Evolutionary conservation across 1,140 invertebrate genomes (phyloP).

Genomic region (Cherax destructor): DNA sequence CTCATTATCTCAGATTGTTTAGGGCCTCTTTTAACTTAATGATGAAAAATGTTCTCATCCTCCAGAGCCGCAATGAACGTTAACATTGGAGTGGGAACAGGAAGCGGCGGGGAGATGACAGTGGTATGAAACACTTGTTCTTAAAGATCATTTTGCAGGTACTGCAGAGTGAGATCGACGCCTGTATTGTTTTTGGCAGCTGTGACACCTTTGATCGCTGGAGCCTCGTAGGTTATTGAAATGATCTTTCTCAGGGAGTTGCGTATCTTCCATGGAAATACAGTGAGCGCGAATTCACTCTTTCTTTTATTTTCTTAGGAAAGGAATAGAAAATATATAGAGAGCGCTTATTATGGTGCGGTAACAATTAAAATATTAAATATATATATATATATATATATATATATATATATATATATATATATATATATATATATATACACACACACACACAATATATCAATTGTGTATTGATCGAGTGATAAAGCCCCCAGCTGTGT

Average conservation of each 20-base stretch:
- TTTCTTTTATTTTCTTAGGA: background rate
- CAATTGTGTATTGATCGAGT: too few relatives aligned
- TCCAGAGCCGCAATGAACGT: background rate
- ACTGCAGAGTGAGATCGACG: background rate
- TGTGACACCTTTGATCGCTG: background rate
- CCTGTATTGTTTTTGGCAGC: background rate
- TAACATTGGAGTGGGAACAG: background rate
- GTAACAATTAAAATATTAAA: background rate
- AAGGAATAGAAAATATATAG: too few relatives aligned
- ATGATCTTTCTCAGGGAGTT: background rate
- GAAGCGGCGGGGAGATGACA: too few relatives aligned
- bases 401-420: background rate
- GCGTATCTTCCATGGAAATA: background rate
- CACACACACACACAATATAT: too few relatives aligned
- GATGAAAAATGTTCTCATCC: background rate
- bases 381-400: slow-evolving; percentile 20
- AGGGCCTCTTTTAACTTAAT: background rate
- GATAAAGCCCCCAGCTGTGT: too few relatives aligned
- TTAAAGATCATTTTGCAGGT: background rate
- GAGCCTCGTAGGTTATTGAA: background rate
- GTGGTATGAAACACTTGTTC: background rate
- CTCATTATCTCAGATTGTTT: background rate
- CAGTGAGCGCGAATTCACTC: background rate
- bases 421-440: too few relatives aligned
- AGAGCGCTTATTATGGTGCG: too few relatives aligned